These are phyloP conservation scores for Asarcornis scutulata DNA, from an alignment of 2,113 vertebrate species.

Conservation along the genomic window DNA sequence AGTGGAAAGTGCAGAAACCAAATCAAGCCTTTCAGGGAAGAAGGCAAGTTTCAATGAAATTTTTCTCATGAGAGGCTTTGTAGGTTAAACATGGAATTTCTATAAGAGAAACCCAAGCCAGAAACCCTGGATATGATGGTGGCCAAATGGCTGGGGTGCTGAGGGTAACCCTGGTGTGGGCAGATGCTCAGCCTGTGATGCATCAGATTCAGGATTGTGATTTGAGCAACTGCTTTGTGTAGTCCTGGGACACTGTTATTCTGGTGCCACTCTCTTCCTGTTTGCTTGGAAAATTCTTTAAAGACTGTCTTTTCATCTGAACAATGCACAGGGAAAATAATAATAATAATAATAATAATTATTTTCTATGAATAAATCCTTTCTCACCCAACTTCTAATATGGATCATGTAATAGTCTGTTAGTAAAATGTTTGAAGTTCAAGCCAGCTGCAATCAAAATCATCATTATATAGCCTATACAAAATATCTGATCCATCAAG, in stretches of 20 bases:
- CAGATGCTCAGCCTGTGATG: neutral
- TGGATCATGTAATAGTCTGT: neutral
- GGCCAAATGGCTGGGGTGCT: neutral
- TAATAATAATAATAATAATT: too few relatives aligned
- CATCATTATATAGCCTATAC: neutral
- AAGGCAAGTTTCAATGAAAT: neutral
- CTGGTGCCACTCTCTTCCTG: neutral
- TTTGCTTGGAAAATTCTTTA: neutral
- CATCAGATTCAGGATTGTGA: neutral
- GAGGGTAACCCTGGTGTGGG: neutral
- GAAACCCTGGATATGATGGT: neutral
- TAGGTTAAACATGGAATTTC: conserved; percentile 27
- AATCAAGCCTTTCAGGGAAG: neutral
- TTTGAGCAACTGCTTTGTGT: neutral
- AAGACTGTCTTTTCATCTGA: neutral
- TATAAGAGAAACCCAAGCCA: neutral
- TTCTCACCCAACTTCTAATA: neutral
- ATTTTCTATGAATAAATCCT: neutral
- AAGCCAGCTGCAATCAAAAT: conserved; percentile 5
- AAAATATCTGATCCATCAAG: conserved; percentile 2
- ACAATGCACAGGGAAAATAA: neutral
- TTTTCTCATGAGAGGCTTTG: conserved; percentile 7
- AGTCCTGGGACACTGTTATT: neutral
- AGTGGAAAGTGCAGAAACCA: neutral
- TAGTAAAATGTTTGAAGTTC: conserved; percentile 8